phyloP scores from a whole-genome alignment of 2,113 vertebrate genomes.

The Solea solea region DNA sequence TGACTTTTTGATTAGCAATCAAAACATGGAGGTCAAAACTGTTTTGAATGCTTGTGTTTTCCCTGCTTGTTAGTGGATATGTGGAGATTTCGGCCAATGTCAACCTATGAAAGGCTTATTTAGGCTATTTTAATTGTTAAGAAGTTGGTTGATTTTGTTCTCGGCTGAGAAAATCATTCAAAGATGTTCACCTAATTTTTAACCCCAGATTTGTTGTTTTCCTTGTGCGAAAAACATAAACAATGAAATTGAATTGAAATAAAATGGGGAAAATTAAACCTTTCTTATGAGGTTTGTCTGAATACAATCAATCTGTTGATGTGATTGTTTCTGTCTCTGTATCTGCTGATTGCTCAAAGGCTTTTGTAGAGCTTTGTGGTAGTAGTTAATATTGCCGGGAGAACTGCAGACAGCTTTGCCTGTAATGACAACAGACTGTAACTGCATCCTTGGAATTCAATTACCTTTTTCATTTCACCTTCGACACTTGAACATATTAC shows the following conservation, averaged over 20 bases:
- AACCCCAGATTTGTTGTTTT: too few species aligned
- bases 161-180: neutral
- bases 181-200: neutral
- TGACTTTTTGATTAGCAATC: conserved; percentile 18
- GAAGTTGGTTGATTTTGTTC: neutral
- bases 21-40: neutral
- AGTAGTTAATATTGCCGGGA: conserved; percentile 22
- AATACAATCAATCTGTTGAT: conserved; percentile 1
- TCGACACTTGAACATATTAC: conserved; percentile 40
- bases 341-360: conserved; percentile 23
- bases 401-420: conserved; percentile 29
- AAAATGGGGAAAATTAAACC: neutral
- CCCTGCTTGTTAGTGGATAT: neutral
- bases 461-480: conserved; percentile 51
- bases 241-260: neutral
- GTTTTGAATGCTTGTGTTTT: neutral
- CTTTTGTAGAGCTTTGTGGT: neutral
- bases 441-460: conserved; percentile 54
- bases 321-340: neutral
- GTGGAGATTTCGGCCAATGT: neutral
- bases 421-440: conserved; percentile 21
- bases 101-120: neutral
- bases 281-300: conserved; percentile 1
- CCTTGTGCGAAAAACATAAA: too few species aligned
- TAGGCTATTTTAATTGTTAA: neutral